These are phyloP conservation scores for Penaeus japonicus DNA, from an alignment of 1,140 invertebrate species.

Conservation along the genomic window DNA sequence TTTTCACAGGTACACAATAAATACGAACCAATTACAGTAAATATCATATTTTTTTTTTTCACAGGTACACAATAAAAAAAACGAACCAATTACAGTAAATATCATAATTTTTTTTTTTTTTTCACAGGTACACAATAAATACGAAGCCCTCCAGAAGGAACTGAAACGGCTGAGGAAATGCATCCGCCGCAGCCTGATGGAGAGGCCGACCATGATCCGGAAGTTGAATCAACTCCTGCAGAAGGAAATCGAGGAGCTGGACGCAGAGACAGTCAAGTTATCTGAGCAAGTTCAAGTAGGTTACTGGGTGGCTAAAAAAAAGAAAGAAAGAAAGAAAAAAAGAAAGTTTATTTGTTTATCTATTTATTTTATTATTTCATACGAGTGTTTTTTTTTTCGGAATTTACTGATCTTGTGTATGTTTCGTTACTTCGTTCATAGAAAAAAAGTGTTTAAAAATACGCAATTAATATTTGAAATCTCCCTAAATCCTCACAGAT, in stretches of 20 bases:
- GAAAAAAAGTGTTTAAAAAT: too few species aligned
- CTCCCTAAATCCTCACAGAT: too few species aligned
- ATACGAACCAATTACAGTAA: not conserved
- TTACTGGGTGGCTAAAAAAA: not conserved
- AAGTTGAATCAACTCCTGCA: conserved; percentile 52
- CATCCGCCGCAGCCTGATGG: conserved; percentile 47
- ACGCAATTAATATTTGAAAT: too few species aligned
- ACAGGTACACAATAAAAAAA: too few species aligned
- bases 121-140: conserved; percentile 56
- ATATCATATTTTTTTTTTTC: too few species aligned
- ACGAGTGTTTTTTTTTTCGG: too few species aligned
- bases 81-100: not conserved
- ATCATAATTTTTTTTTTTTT: not conserved
- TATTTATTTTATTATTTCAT: too few species aligned
- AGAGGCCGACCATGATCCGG: conserved; percentile 40
- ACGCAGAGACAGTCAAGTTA: conserved; percentile 51
- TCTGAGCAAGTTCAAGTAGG: conserved; percentile 57
- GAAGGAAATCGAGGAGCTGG: conserved; percentile 53
- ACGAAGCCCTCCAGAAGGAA: conserved; percentile 57
- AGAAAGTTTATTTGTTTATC: too few species aligned
- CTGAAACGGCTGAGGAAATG: conserved; percentile 50
- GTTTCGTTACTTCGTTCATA: too few species aligned
- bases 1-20: not conserved
- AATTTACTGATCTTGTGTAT: too few species aligned
- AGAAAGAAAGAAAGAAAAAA: not conserved